Evolutionary conservation across 1,140 invertebrate species (phyloP), one percentile per base, ranked within the genome.

Genomic region (Drosophila carrolli): DNA sequence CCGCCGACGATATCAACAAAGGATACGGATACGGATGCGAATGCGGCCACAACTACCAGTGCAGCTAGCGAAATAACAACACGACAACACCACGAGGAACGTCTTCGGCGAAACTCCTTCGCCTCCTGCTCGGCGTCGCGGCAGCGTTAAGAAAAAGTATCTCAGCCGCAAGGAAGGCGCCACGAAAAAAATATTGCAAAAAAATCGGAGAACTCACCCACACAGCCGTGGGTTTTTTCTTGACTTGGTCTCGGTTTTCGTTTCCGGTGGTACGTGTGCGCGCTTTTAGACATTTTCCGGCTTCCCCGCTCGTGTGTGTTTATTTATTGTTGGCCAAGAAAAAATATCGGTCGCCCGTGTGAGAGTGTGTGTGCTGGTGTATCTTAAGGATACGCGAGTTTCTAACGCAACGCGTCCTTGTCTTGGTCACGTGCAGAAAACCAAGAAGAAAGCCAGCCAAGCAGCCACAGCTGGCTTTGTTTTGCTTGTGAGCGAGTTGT

Each of bases 371-470:
- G 44, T 66, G 23, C 41, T 38, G 37, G 81, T 68, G 63, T 59
- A 71, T 78, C 79, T 73, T 86, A 51, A 86, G 76, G 83, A 88
- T 68, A 82, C 75, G 83, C 83, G 79, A 66, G 56, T 51, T 58
- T 65, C 59, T 48, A 65, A 75, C 46, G 47, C 72, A 41, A 37
- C 55, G 38, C 71, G 38, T 29, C 54, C 57, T 62, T 44, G 23
- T 59, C 80, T 60, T 66, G 65, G 68, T 79, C 75, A 79, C 83
- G 83, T 83, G 79, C 84, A 51, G 66, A 59, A 32, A 66, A 57
- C 59, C 84, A 58, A 48, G 54, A 82, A 77, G 53, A 81, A 82
- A 70, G 57, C 70, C 75, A 84, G 59, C 48, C 62, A 82, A 65
- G 60, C 74, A 70, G 53, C 55, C 65, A 77, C 70, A 84, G 73